A percentile compares a stretch with the other conserved stretches of the same genome.
Evolutionary conservation across 2,113 vertebrate genomes (phyloP).

Genomic region (Neodontobutis hainanensis): DNA sequence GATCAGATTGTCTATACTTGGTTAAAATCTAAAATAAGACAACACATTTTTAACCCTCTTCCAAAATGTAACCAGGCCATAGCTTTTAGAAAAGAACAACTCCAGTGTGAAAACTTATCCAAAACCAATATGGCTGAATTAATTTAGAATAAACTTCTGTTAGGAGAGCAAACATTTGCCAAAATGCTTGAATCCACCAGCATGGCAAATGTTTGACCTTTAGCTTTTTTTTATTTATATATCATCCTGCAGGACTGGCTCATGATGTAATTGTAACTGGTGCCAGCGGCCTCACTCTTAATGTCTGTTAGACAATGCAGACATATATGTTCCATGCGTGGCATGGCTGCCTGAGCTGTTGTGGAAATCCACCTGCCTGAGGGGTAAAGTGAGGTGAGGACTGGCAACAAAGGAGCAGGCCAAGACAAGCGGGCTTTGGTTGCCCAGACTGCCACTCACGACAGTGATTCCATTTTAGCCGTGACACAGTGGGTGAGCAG

Average conservation of each 20-base stretch:
- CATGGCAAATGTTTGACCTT: constrained; percentile 47
- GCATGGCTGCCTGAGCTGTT: constrained; percentile 61
- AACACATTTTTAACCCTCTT: not conserved
- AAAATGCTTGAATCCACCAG: constrained; percentile 34
- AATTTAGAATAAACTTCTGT: constrained; percentile 8
- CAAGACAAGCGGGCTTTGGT: constrained; percentile 71
- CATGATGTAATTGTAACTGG: constrained; percentile 40
- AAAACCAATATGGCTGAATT: constrained; percentile 2
- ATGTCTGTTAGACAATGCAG: constrained; percentile 51
- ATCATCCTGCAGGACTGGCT: constrained; percentile 19
- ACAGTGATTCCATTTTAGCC: constrained; percentile 88
- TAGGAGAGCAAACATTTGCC: constrained; percentile 8
- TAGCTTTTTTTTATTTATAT: constrained; percentile 10
- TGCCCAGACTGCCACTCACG: constrained; percentile 79
- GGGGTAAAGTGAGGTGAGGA: constrained; percentile 78
- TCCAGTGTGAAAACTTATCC: not conserved
- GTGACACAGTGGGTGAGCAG: constrained; percentile 96
- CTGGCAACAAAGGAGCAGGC: constrained; percentile 75
- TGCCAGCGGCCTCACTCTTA: constrained; percentile 33
- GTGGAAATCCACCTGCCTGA: constrained; percentile 75
- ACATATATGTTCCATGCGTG: constrained; percentile 54
- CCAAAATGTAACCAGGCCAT: not conserved
- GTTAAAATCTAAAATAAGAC: constrained; percentile 25
- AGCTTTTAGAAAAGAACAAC: constrained; percentile 5
- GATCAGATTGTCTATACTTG: not conserved